Percentiles rank a stretch among this genome's conserved stretches.
These are phyloP conservation scores for Spodoptera litura DNA, from an alignment of 1,140 invertebrate genomes.

Conservation along the genomic window DNA sequence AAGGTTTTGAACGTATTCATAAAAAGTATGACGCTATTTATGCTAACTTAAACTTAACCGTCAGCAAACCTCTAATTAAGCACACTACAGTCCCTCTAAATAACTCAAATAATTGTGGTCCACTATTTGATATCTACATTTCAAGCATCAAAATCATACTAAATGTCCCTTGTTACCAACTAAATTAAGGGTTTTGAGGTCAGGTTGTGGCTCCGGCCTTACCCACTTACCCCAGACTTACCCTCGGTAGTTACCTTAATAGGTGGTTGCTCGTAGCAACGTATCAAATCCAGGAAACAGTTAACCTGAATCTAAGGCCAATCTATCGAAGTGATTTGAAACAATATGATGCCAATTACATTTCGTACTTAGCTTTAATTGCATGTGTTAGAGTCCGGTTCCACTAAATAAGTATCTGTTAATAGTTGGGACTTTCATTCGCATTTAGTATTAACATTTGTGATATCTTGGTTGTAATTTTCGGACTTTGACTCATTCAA, in stretches of 20 bases:
- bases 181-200: slow-evolving; percentile 18
- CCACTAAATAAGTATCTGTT: not conserved
- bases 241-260: slow-evolving; percentile 10
- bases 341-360: slow-evolving; percentile 22
- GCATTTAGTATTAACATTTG: no score
- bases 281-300: slow-evolving; percentile 26
- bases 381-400: not conserved
- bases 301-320: slow-evolving; percentile 17
- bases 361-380: slow-evolving; percentile 12
- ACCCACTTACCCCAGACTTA: slow-evolving; percentile 3
- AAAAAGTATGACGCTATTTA: no score
- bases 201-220: slow-evolving; percentile 15
- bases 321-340: slow-evolving; percentile 19
- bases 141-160: slow-evolving; percentile 13
- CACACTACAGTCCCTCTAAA: no score
- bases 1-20: no score
- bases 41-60: no score
- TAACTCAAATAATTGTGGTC: no score
- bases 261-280: not conserved
- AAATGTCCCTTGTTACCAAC: slow-evolving; percentile 17
- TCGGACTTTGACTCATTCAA: no score
- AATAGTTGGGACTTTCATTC: not conserved
- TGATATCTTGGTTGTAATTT: no score
- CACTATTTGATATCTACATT: not conserved
- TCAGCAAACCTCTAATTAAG: no score